These are phyloP conservation scores for Saccopteryx bilineata DNA, from an alignment of 2,113 vertebrate genomes.

Conservation along the genomic window DNA sequence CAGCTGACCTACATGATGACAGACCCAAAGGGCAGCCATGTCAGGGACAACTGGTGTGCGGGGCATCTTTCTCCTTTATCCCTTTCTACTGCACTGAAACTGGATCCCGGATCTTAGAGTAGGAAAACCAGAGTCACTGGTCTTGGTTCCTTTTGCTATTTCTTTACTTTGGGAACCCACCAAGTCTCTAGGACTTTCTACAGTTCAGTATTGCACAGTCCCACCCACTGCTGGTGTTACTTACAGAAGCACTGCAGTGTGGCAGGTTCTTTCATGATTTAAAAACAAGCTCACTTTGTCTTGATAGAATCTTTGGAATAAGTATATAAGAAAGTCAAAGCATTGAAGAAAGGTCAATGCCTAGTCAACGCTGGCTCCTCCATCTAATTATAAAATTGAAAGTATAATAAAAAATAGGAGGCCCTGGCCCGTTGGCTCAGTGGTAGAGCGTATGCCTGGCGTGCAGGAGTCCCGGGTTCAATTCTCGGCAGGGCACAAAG, in stretches of 20 bases:
- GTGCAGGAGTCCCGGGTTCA: too few relatives aligned
- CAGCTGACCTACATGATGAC: neutral
- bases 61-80: neutral
- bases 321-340: conserved; percentile 23
- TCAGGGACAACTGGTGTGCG: neutral
- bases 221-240: neutral
- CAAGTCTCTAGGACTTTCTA: neutral
- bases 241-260: neutral
- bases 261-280: neutral
- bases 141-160: neutral
- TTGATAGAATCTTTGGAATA: neutral
- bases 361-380: neutral
- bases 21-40: neutral
- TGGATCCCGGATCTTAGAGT: neutral
- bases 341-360: neutral
- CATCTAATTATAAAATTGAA: conserved; percentile 32
- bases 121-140: neutral
- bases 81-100: neutral
- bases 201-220: fast-evolving
- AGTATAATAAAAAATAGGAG: neutral
- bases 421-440: too few relatives aligned
- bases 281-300: conserved; percentile 19
- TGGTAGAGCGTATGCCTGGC: too few relatives aligned
- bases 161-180: neutral
- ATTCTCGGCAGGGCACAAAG: too few relatives aligned